Percentiles rank a stretch among this genome's conserved stretches.
Conservation (phyloP, 2,113 vertebrate species). For the Dolichotis patagonum region DNA sequence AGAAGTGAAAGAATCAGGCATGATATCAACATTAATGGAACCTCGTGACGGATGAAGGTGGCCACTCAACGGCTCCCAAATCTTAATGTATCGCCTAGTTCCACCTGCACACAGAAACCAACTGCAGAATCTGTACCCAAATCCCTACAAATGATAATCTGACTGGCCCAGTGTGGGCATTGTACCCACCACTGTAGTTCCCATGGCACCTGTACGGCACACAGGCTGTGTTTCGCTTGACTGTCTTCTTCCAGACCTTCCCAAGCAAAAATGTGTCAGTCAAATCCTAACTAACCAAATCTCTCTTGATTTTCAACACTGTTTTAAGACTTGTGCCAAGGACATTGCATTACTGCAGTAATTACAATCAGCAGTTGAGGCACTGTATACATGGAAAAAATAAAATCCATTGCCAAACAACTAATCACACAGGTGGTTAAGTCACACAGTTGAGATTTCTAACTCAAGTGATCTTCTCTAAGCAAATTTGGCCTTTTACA, state of each 20-base stretch:
- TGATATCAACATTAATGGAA: background rate
- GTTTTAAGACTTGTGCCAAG: background rate
- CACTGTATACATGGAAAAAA: background rate
- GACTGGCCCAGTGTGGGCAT: background rate
- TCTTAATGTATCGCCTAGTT: background rate
- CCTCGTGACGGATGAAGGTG: background rate
- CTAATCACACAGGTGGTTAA: background rate
- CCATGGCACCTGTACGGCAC: background rate
- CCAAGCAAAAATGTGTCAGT: background rate
- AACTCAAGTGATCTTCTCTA: background rate
- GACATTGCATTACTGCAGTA: background rate
- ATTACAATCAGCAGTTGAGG: background rate
- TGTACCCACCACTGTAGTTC: background rate
- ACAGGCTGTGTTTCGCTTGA: background rate
- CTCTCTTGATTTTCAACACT: background rate
- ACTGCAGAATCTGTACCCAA: background rate
- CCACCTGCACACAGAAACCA: background rate
- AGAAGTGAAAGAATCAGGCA: background rate
- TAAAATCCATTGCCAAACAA: background rate
- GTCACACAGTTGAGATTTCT: background rate
- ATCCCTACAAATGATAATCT: background rate
- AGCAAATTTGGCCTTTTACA: background rate
- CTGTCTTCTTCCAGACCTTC: background rate
- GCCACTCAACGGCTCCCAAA: background rate
- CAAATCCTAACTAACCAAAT: background rate